These are phyloP conservation scores for Lycia hirtaria DNA, from an alignment of 2,888 invertebrate genomes.

Conservation along the genomic window DNA sequence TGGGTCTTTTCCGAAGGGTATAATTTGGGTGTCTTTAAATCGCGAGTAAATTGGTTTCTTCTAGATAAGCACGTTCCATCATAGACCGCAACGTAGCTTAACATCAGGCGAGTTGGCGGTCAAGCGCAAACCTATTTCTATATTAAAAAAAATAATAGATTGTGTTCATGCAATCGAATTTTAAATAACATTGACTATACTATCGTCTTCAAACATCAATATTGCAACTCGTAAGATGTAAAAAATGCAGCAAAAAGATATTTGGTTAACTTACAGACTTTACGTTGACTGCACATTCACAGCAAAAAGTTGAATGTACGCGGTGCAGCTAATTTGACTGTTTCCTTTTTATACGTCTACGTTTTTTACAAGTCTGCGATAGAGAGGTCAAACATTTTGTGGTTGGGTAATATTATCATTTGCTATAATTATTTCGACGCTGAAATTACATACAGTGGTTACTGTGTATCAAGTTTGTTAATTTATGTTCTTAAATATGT, in stretches of 20 bases:
- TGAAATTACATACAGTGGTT: not conserved
- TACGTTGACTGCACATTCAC: constrained; percentile 21
- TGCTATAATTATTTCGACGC: not conserved
- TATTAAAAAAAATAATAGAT: too few relatives aligned
- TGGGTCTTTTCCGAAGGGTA: too few relatives aligned
- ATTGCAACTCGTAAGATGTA: not conserved
- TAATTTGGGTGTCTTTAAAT: too few relatives aligned
- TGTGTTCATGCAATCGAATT: too few relatives aligned
- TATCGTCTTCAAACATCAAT: not conserved
- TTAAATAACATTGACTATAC: too few relatives aligned
- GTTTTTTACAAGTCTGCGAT: constrained; percentile 44
- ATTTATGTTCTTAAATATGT: too few relatives aligned
- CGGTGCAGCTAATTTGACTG: constrained; percentile 17
- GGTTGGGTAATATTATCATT: constrained; percentile 25
- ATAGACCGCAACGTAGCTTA: too few relatives aligned
- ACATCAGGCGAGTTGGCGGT: too few relatives aligned
- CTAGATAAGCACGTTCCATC: too few relatives aligned
- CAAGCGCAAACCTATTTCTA: too few relatives aligned
- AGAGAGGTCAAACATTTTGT: constrained; percentile 32
- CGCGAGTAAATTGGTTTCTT: too few relatives aligned
- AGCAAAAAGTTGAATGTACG: constrained; percentile 16
- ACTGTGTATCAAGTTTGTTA: not conserved
- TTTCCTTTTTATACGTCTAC: constrained; percentile 40
- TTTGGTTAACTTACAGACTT: not conserved
- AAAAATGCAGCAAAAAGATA: not conserved